A percentile compares a stretch with the other conserved stretches of the same genome.
These are phyloP conservation scores for Dicycla oo DNA, from an alignment of 2,888 invertebrate species.

Conservation along the genomic window DNA sequence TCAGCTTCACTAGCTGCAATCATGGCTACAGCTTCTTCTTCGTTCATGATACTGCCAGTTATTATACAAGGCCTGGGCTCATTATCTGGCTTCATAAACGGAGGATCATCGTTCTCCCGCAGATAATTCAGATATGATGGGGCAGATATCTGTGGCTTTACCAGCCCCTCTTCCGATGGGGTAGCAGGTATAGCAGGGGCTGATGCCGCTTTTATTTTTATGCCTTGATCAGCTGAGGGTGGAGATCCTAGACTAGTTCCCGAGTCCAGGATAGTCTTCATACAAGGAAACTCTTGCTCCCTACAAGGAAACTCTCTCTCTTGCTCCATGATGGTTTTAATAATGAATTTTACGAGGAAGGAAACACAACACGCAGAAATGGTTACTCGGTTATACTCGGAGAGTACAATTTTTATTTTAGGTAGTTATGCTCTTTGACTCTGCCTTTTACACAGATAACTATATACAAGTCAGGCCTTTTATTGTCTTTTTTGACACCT, in stretches of 20 bases:
- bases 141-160: slow-evolving; percentile 79
- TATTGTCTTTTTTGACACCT: slow-evolving; percentile 2
- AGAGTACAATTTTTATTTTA: no score
- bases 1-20: slow-evolving; percentile 74
- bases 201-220: slow-evolving; percentile 71
- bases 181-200: slow-evolving; percentile 65
- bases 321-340: slow-evolving; percentile 16
- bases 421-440: neutral
- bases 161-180: slow-evolving; percentile 39
- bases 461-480: no score
- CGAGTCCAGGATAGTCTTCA: slow-evolving; percentile 60
- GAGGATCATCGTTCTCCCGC: slow-evolving; percentile 81
- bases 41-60: slow-evolving; percentile 75
- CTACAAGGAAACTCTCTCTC: neutral
- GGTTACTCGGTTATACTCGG: no score
- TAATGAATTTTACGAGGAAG: neutral
- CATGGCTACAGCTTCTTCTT: slow-evolving; percentile 78
- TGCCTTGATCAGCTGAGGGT: slow-evolving; percentile 8
- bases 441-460: no score
- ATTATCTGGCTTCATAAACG: slow-evolving; percentile 74
- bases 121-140: slow-evolving; percentile 82
- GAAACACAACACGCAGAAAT: neutral
- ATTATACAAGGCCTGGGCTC: slow-evolving; percentile 74
- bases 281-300: neutral
- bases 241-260: slow-evolving; percentile 44